Conservation (phyloP, 2,888 invertebrate species). For the Drosophila stalkeri region DNA sequence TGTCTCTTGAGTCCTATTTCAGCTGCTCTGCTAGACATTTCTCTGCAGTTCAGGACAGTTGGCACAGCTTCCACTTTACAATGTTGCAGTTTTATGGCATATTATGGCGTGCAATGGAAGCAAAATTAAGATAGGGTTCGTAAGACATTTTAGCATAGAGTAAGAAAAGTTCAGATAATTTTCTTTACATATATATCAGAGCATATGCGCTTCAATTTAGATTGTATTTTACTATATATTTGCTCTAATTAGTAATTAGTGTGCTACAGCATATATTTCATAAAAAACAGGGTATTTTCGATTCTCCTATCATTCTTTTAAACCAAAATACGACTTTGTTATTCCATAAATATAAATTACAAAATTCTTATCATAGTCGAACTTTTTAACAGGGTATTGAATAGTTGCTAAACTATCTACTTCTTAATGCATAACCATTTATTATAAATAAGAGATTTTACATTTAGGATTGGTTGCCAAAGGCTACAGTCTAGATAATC, state of each 20-base stretch:
- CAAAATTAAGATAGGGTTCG: not conserved
- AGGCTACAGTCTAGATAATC: not conserved
- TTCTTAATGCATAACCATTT: not conserved
- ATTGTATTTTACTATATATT: not conserved
- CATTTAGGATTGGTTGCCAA: not conserved
- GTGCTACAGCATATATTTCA: not conserved
- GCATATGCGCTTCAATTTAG: no score
- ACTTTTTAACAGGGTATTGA: not conserved
- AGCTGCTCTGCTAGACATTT: constrained; percentile 10
- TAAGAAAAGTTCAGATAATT: not conserved
- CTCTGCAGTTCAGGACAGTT: constrained; percentile 13
- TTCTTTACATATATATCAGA: not conserved
- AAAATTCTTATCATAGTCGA: not conserved
- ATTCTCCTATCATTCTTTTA: no score
- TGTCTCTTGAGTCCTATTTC: constrained; percentile 16
- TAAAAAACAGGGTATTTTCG: not conserved
- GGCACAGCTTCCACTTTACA: constrained; percentile 1
- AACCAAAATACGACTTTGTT: not conserved
- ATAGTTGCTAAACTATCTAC: not conserved
- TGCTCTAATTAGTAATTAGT: not conserved
- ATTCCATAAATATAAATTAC: not conserved
- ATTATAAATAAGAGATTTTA: not conserved
- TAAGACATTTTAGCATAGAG: not conserved
- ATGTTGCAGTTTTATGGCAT: constrained; percentile 7
- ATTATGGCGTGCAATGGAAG: not conserved